A percentile compares a stretch with the other conserved stretches of the same genome.
phyloP scores from a whole-genome alignment of 1,140 invertebrate genomes.

The Penaeus chinensis region DNA sequence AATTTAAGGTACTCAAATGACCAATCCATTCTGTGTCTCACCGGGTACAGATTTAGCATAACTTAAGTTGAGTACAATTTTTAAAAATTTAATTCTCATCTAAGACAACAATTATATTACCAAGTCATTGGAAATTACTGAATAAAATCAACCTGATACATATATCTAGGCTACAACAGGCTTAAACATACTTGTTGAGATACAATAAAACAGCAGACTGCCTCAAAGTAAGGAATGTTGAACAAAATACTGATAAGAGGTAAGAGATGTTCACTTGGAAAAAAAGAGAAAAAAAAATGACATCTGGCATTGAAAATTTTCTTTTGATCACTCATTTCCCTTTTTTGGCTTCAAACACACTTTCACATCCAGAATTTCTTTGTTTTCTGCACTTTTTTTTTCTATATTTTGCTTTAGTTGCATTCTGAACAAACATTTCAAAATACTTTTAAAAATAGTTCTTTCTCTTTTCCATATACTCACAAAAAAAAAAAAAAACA shows the following conservation, averaged over 20 bases:
- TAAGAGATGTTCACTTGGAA: slow-evolving; percentile 31
- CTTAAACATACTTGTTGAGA: neutral
- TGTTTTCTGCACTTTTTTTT: slow-evolving; percentile 16
- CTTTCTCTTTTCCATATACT: slow-evolving; percentile 22
- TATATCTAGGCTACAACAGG: neutral
- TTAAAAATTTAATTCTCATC: too few relatives aligned
- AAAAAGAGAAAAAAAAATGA: slow-evolving; percentile 23
- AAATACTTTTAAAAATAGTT: slow-evolving; percentile 44
- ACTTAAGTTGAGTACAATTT: too few relatives aligned
- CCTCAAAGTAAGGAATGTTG: slow-evolving; percentile 13
- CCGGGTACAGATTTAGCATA: too few relatives aligned
- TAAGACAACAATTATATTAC: too few relatives aligned
- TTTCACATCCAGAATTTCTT: slow-evolving; percentile 4
- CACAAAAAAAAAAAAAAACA: slow-evolving; percentile 1
- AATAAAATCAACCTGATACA: neutral
- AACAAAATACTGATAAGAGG: slow-evolving; percentile 28
- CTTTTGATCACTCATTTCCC: neutral
- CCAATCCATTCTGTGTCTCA: too few relatives aligned
- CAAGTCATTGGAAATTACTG: neutral
- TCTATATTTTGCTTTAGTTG: slow-evolving; percentile 13
- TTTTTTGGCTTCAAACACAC: neutral
- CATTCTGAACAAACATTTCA: slow-evolving; percentile 17
- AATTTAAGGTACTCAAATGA: too few relatives aligned
- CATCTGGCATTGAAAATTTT: slow-evolving; percentile 7
- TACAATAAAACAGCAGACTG: slow-evolving; percentile 6